Evolutionary conservation across 2,113 vertebrate genomes (phyloP).

Genomic region (Campylomormyrus tamandua): DNA sequence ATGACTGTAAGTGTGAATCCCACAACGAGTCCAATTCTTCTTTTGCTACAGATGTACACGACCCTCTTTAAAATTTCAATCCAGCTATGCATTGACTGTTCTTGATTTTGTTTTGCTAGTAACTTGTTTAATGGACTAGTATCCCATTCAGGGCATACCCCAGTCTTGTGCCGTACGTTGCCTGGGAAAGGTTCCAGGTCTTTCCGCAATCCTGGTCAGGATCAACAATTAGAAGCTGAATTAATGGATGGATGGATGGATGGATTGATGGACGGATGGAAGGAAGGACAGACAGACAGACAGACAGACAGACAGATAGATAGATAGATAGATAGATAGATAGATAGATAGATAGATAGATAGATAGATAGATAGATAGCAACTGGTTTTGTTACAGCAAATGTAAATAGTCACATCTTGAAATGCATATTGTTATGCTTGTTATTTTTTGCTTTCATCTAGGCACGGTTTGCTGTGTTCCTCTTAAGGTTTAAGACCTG

Average conservation of each 20-base stretch:
- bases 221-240: background rate
- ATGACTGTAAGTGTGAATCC: background rate
- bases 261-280: background rate
- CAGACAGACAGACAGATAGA: too few relatives aligned
- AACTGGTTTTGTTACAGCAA: background rate
- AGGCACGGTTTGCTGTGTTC: background rate
- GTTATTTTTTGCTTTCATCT: too few relatives aligned
- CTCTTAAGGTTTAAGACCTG: constrained; percentile 29
- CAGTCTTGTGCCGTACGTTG: background rate
- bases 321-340: background rate
- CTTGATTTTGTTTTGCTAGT: background rate
- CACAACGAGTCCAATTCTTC: background rate
- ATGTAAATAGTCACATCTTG: background rate
- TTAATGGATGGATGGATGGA: background rate
- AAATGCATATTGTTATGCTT: background rate
- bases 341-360: background rate
- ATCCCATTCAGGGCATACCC: background rate
- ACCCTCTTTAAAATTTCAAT: background rate
- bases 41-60: background rate
- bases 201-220: too few relatives aligned
- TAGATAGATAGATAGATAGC: background rate
- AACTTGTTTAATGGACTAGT: background rate
- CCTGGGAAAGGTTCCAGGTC: too few relatives aligned
- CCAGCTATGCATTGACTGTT: background rate
- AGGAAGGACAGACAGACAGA: too few relatives aligned